Percentiles rank a stretch among this genome's conserved stretches.
Conservation (phyloP, 2,797 vertebrate genomes). For the Gymnocypris eckloni region DNA sequence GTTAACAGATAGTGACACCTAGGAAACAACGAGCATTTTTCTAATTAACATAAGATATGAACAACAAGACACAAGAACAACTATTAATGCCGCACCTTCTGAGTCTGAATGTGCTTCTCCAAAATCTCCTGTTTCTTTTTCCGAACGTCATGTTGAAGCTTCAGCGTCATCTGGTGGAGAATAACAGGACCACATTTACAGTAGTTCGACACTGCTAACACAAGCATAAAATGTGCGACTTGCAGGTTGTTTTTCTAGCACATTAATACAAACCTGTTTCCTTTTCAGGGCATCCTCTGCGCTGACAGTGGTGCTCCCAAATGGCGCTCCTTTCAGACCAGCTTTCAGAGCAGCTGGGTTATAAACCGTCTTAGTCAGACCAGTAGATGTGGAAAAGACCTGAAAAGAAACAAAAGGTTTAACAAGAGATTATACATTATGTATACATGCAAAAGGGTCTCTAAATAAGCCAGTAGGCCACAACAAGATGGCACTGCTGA, state of each 20-base stretch:
- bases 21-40: background rate
- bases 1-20: background rate
- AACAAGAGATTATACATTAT: background rate
- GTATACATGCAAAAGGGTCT: background rate
- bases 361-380: constrained; percentile 98
- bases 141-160: constrained; percentile 93
- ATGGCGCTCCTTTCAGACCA: constrained; percentile 84
- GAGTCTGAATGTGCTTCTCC: constrained; percentile 98
- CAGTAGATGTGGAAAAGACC: constrained; percentile 95
- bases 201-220: background rate
- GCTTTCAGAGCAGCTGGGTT: constrained; percentile 94
- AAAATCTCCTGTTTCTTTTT: constrained; percentile 98
- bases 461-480: background rate
- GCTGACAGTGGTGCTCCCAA: constrained; percentile 71
- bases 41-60: background rate
- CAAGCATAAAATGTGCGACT: background rate
- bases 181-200: background rate
- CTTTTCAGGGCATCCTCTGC: constrained; percentile 92
- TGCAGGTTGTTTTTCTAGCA: background rate
- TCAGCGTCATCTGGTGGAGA: constrained; percentile 86
- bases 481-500: background rate
- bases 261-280: constrained; percentile 83
- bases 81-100: constrained; percentile 82
- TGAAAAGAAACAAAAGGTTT: constrained; percentile 62
- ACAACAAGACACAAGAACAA: background rate